Percentiles rank a stretch among this genome's conserved stretches.
These are phyloP conservation scores for Habropoda laboriosa DNA, from an alignment of 1,140 invertebrate genomes.

Conservation along the genomic window DNA sequence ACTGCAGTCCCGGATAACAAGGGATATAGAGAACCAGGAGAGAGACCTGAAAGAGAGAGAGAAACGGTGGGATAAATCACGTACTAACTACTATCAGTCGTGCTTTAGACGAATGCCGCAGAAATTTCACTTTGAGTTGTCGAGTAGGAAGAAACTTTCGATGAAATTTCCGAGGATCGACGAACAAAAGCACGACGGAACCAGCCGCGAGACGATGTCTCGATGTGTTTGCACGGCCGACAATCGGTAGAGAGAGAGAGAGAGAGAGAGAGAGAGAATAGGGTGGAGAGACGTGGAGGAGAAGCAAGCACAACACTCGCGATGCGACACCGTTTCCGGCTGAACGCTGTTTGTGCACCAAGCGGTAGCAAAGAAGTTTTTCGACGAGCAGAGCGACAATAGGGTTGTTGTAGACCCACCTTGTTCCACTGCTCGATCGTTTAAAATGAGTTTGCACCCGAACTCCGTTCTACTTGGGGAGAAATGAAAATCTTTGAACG, in stretches of 20 bases:
- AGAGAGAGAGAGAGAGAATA: too few relatives aligned
- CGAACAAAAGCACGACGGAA: slow-evolving; percentile 1
- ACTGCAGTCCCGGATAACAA: slow-evolving; percentile 38
- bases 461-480: background rate
- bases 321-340: background rate
- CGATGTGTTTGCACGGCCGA: slow-evolving; percentile 16
- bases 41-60: background rate
- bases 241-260: background rate
- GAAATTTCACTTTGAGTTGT: slow-evolving; percentile 5
- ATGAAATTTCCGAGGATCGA: slow-evolving; percentile 32
- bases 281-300: background rate
- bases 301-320: slow-evolving; percentile 14
- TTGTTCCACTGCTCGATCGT: background rate
- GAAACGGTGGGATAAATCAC: slow-evolving; percentile 26
- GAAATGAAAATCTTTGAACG: background rate
- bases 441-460: background rate
- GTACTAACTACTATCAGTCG: slow-evolving; percentile 40
- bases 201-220: background rate
- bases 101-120: slow-evolving; percentile 19
- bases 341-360: slow-evolving; percentile 2
- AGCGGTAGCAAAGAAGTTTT: background rate
- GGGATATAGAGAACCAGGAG: slow-evolving; percentile 24
- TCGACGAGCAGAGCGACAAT: background rate
- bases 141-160: background rate
- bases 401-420: background rate